A percentile compares a stretch with the other conserved stretches of the same genome.
These are phyloP conservation scores for Drosophila fuyamai DNA, from an alignment of 1,140 invertebrate species.

Conservation along the genomic window DNA sequence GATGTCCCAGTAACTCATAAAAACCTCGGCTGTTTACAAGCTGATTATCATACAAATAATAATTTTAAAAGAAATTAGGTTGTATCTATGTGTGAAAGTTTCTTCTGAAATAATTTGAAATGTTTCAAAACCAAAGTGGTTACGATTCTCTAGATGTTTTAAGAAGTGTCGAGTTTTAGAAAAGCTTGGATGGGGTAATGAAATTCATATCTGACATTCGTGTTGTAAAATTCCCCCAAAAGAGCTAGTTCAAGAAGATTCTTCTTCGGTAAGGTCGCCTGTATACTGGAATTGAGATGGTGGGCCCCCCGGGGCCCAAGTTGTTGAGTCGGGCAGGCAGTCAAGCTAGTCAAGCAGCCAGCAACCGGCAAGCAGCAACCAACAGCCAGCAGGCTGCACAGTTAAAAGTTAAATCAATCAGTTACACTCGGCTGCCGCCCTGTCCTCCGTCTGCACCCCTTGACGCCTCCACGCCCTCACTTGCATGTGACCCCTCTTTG, in stretches of 20 bases:
- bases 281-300: slow-evolving; percentile 18
- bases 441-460: background rate
- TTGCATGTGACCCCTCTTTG: slow-evolving; percentile 5
- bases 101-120: no score
- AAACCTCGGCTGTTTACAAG: no score
- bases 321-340: slow-evolving; percentile 29
- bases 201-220: no score
- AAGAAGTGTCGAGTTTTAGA: no score
- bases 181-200: no score
- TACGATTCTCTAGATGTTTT: no score
- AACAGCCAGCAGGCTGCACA: slow-evolving; percentile 42
- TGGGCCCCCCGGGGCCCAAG: slow-evolving; percentile 25
- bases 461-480: background rate
- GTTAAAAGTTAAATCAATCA: slow-evolving; percentile 64
- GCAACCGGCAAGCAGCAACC: slow-evolving; percentile 25
- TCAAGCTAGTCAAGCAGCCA: slow-evolving; percentile 38
- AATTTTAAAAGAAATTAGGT: no score
- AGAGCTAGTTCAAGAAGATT: background rate
- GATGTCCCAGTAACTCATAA: no score
- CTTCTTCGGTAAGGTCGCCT: slow-evolving; percentile 1
- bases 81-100: no score
- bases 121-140: no score
- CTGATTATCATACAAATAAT: no score
- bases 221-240: no score
- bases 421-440: slow-evolving; percentile 48